Percentiles rank a stretch among this genome's conserved stretches.
These are phyloP conservation scores for Triops cancriformis DNA, from an alignment of 1,140 invertebrate genomes.

Conservation along the genomic window DNA sequence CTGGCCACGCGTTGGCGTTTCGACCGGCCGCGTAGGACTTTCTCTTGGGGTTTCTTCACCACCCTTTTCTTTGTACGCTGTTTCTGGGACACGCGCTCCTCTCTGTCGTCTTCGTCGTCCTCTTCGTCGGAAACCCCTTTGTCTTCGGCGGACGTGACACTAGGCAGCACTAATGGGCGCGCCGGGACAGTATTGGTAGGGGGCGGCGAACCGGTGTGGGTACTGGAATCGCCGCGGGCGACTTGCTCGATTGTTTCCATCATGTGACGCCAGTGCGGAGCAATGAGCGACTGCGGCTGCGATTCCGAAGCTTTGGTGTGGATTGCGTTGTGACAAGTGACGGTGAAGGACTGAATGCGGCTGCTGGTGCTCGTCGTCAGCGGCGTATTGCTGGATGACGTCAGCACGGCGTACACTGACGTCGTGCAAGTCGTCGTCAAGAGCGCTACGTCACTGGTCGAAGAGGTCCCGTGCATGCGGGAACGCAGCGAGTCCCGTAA, in stretches of 20 bases:
- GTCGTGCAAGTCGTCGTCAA: slow-evolving; percentile 22
- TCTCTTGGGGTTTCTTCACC: neutral
- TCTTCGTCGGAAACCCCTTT: neutral
- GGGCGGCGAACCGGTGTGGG: neutral
- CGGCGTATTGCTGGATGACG: slow-evolving; percentile 18
- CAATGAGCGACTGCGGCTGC: neutral
- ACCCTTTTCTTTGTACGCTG: neutral
- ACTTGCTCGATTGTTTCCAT: slow-evolving; percentile 23
- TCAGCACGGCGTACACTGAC: slow-evolving; percentile 24
- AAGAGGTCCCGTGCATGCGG: neutral
- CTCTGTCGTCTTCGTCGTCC: neutral
- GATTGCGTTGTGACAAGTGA: slow-evolving; percentile 6
- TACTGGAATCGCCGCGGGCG: slow-evolving; percentile 12
- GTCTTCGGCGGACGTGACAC: neutral
- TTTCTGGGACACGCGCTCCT: neutral
- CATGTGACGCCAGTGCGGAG: slow-evolving; percentile 22
- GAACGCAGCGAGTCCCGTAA: neutral
- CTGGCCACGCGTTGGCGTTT: slow-evolving; percentile 82
- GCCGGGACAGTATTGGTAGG: neutral
- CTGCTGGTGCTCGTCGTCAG: slow-evolving; percentile 10
- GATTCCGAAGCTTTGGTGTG: slow-evolving; percentile 11
- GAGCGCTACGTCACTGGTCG: neutral
- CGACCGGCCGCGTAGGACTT: neutral
- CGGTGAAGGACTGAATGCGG: neutral
- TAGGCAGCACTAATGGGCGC: neutral